phyloP scores from a whole-genome alignment of 1,140 invertebrate genomes.

The Platyscapa corneri region DNA sequence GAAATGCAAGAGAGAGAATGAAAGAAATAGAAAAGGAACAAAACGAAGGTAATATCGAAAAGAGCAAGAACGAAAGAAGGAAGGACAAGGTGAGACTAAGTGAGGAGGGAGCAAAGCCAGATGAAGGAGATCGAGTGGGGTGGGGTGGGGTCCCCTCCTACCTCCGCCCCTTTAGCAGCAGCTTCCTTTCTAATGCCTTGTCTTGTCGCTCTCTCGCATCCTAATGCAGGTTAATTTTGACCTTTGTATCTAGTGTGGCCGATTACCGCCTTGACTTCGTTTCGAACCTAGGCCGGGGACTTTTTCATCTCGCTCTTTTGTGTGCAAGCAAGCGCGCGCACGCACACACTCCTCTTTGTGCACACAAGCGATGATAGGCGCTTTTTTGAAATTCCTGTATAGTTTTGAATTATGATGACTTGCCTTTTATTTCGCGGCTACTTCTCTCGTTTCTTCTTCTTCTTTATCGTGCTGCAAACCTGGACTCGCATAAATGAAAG shows the following conservation, averaged over 20 bases:
- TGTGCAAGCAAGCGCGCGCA: not conserved
- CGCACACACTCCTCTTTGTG: not conserved
- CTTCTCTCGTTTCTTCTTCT: not conserved
- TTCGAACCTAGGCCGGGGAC: not conserved
- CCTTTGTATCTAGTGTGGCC: constrained; percentile 32
- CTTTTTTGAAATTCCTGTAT: constrained; percentile 37
- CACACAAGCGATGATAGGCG: constrained; percentile 46
- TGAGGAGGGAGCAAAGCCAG: constrained; percentile 53
- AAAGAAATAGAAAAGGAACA: constrained; percentile 56
- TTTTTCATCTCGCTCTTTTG: not conserved
- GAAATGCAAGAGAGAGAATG: constrained; percentile 44
- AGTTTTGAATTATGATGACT: constrained; percentile 38
- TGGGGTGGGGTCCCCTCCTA: too few relatives aligned
- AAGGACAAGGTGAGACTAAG: not conserved
- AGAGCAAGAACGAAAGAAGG: constrained; percentile 12
- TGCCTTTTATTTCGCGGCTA: constrained; percentile 6
- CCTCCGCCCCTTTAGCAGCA: constrained; percentile 66
- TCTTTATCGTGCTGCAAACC: not conserved
- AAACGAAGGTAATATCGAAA: not conserved
- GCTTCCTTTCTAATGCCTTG: constrained; percentile 12
- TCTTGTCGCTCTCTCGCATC: constrained; percentile 32
- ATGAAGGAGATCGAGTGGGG: constrained; percentile 52
- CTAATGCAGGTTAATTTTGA: constrained; percentile 48
- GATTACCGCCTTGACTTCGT: constrained; percentile 36
- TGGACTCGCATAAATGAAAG: constrained; percentile 24